phyloP scores from a whole-genome alignment of 2,797 vertebrate species.

The Gouania willdenowi region DNA sequence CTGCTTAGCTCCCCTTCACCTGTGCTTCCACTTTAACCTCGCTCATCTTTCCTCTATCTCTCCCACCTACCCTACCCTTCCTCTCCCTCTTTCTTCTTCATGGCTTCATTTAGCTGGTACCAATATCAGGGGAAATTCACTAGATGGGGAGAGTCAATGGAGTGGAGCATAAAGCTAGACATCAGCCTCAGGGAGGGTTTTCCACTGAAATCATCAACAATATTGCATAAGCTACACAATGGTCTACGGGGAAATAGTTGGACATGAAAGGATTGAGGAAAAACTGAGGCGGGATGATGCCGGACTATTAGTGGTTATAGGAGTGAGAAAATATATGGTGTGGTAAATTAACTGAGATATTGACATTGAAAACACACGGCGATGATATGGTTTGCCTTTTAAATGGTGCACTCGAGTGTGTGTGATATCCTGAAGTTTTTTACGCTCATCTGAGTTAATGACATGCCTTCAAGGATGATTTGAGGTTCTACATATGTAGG shows the following conservation, averaged over 20 bases:
- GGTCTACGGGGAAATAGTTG: slow-evolving; percentile 35
- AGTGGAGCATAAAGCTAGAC: slow-evolving; percentile 64
- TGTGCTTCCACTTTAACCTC: slow-evolving; percentile 29
- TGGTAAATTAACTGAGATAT: slow-evolving; percentile 60
- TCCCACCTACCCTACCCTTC: not conserved
- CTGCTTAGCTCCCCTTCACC: slow-evolving; percentile 47
- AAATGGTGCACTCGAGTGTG: slow-evolving; percentile 4
- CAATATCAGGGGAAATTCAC: slow-evolving; percentile 77
- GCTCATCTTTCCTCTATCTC: slow-evolving; percentile 25
- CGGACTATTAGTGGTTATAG: slow-evolving; percentile 45
- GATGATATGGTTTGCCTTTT: slow-evolving; percentile 1
- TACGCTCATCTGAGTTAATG: slow-evolving; percentile 3
- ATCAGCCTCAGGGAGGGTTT: slow-evolving; percentile 66
- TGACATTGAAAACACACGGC: slow-evolving; percentile 34
- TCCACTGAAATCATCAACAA: slow-evolving; percentile 76
- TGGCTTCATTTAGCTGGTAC: slow-evolving; percentile 75
- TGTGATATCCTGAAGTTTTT: slow-evolving; percentile 4
- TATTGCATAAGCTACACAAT: slow-evolving; percentile 71
- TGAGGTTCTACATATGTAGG: not conserved
- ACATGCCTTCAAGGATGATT: not conserved
- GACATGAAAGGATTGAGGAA: slow-evolving; percentile 21
- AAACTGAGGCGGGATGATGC: slow-evolving; percentile 35
- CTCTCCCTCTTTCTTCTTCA: slow-evolving; percentile 42
- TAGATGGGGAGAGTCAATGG: slow-evolving; percentile 79
- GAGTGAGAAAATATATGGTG: slow-evolving; percentile 40